Evolutionary conservation across 2,797 vertebrate genomes (phyloP), one percentile per base, ranked within the genome.

Genomic region (Novumbra hubbsi): DNA sequence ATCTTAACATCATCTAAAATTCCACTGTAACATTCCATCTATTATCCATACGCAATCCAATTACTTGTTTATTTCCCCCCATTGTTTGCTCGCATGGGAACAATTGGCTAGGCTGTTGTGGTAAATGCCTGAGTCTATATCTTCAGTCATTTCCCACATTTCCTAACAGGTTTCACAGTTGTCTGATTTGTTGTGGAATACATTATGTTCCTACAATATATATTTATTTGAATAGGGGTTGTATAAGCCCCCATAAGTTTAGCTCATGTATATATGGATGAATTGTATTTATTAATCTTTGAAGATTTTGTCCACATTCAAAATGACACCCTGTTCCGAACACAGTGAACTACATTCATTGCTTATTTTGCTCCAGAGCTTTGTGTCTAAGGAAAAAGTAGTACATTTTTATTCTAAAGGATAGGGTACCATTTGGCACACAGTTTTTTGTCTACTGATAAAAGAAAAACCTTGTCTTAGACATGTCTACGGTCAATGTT

Each of bases 1-100:
- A 14, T 70, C 68, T 52, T 55, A 19, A 70, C 45, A 49, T 69
- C 24, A 50, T 69, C 48, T 55, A 55, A 30, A 70, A 34, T 55
- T 28, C 69, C 50, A 60, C 49, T 34, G 69, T 70, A 55, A 52
- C 49, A 55, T 70, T 70, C 69, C 69, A 70, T 70, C 32, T 55
- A 70, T 70, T 70, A 70, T 70, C 69, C 17, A 3, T 17, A 28
- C 48, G 19, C 45, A 70, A 70, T 70, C 69, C 69, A 70, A 70
- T 70, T 70, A 70, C 49, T 70, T 52, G 69, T 70, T 55, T 57
- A 70, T 70, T 69, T 70, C 69, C 28, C 24, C 17, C 28, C 11
- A 55, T 55, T 52, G 69, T 70, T 70, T 70, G 49, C 50, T 70
- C 7, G 17, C 69, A 55, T 32, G 27, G 69, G 69, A 70, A 70